Percentiles rank a stretch among this genome's conserved stretches.
phyloP scores from a whole-genome alignment of 2,888 invertebrate species.

The Synergus umbraculus region DNA sequence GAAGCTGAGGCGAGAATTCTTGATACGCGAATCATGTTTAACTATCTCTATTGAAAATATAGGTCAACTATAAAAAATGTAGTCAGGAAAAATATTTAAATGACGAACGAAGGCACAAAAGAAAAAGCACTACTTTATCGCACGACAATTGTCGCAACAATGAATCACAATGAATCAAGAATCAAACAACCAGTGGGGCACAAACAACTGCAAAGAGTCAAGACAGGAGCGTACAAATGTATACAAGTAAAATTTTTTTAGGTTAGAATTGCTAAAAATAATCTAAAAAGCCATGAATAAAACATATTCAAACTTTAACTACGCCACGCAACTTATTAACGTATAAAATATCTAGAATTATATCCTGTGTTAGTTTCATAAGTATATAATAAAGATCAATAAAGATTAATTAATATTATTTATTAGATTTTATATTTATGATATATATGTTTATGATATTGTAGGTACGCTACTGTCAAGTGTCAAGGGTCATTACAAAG shows the following conservation, averaged over 20 bases:
- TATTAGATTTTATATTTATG: neutral
- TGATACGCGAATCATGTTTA: conserved; percentile 37
- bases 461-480: neutral
- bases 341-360: neutral
- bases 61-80: neutral
- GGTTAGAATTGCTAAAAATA: neutral
- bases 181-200: too few relatives aligned
- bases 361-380: neutral
- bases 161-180: too few relatives aligned
- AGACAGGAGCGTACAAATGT: neutral
- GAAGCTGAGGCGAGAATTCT: conserved; percentile 28
- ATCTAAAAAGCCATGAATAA: neutral
- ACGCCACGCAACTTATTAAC: neutral
- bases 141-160: too few relatives aligned
- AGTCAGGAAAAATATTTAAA: neutral
- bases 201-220: too few relatives aligned
- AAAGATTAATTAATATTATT: neutral
- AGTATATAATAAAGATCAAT: neutral
- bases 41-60: neutral
- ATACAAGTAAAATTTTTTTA: neutral
- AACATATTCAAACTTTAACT: neutral
- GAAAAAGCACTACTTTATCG: too few relatives aligned
- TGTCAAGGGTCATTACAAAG: too few relatives aligned
- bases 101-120: neutral
- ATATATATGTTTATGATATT: too few relatives aligned